Base-by-base conservation (phyloP, 2,888 invertebrate species). In the Gnatocerus cornutus region DNA sequence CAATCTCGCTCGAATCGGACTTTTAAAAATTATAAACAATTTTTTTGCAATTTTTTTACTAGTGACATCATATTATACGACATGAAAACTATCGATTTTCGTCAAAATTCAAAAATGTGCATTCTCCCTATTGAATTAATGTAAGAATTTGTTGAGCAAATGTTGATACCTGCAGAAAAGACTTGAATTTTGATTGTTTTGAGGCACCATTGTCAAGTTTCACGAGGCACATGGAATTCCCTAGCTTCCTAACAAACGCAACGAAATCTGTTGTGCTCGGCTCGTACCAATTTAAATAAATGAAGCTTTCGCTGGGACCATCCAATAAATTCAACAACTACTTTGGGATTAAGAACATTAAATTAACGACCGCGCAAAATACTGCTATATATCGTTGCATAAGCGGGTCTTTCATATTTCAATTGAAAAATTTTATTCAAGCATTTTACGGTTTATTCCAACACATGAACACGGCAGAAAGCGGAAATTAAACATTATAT, bases 311-410 rank as follows among this genome's bases (percentile, higher is more conserved):
- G n/a, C 2, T n/a, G 52, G 29, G 52, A 41, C 29, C 63, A 41
- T 61, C 37, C 63, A 63, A 63, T 63, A 63, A 63, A 63, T 63
- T 52, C 43, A 63, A 63, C 63, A 52, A 63, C 52, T 63, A 43
- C 52, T 52, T 50, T 63, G 52, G 63, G 63, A 63, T 52, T 63
- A 63, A 63, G 52, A 41, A 46, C 21, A 21, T 21, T 21, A 21
- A 21, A 21, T 52, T 33, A 52, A 52, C 14, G 30, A 52, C 14
- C 13, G 52, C 52, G 12, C 33, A 52, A 52, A 52, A 30, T 52
- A 33, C 13, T 52, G 30, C 52, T 8, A 21, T 21, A 21, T 21
- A 21, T 21, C 4, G 21, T 21, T 21, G 21, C 21, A 21, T 21
- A 21, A 21, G 1, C 21, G 21, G 2, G 21, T 21, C 21, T 21